phyloP scores from a whole-genome alignment of 2,888 invertebrate species.

The Seira sanloemensis region DNA sequence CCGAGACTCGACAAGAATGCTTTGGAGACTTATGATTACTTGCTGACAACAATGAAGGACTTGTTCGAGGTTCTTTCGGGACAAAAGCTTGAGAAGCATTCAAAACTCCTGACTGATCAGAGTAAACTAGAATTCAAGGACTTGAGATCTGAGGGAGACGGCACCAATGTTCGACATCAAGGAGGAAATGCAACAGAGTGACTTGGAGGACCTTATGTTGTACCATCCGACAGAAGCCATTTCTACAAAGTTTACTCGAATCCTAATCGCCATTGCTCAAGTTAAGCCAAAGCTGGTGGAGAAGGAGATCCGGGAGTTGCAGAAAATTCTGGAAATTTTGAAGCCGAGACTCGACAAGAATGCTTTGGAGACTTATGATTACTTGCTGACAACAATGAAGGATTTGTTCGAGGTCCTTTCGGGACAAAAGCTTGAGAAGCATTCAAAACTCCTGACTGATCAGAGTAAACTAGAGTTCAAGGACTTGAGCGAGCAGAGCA shows the following conservation, averaged over 20 bases:
- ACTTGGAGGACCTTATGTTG: conserved; percentile 25
- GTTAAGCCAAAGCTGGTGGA: conserved; percentile 27
- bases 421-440: no score
- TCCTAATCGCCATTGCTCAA: conserved; percentile 44
- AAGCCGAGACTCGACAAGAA: no score
- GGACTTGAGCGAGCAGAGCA: conserved; percentile 12
- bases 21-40: conserved; percentile 36
- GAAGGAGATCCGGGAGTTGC: no score
- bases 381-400: conserved; percentile 21
- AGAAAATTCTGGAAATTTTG: no score
- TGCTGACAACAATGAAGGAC: conserved; percentile 10
- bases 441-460: no score
- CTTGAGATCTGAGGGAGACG: no score
- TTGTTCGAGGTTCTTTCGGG: conserved; percentile 23
- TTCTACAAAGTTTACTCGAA: conserved; percentile 56
- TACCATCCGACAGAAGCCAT: conserved; percentile 54
- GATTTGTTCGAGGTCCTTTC: conserved; percentile 19
- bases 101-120: no score
- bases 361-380: conserved; percentile 36
- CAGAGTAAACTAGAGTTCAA: conserved; percentile 31
- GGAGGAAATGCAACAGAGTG: no score
- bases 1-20: no score
- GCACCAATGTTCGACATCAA: no score
- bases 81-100: conserved; percentile 30
- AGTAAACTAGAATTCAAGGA: no score